Percentiles rank a stretch among this genome's conserved stretches.
Conservation (phyloP, 2,888 invertebrate species). For the Eristalis intricaria region DNA sequence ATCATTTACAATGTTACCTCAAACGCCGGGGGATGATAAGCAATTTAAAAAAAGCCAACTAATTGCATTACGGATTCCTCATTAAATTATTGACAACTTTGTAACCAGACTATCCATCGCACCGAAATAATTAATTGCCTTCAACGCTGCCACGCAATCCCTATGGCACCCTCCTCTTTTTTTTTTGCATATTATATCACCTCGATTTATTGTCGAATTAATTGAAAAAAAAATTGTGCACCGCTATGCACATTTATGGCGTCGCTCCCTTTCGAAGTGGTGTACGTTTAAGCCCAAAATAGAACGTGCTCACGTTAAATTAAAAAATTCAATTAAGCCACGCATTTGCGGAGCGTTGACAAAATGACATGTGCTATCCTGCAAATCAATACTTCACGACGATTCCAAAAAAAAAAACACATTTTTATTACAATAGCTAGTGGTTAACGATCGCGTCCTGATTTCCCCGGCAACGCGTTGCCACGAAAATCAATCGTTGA, state of each 20-base stretch:
- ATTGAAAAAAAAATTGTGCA: not conserved
- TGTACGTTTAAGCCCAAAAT: not conserved
- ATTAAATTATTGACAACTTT: not conserved
- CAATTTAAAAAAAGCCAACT: not conserved
- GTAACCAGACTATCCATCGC: not conserved
- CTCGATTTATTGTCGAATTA: not conserved
- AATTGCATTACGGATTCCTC: not conserved
- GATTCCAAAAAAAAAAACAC: not conserved
- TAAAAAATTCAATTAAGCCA: not conserved
- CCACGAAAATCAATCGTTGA: constrained; percentile 50
- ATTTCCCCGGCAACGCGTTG: not conserved
- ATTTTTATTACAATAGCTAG: not conserved
- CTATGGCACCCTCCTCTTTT: not conserved
- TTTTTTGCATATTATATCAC: not conserved
- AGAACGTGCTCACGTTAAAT: not conserved
- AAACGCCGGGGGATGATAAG: not conserved
- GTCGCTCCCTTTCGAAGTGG: not conserved
- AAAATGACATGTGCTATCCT: not conserved
- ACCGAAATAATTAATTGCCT: not conserved
- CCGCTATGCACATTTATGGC: not conserved
- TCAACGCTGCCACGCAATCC: not conserved
- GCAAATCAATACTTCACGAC: not conserved
- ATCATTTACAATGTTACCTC: not conserved
- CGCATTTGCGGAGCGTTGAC: not conserved
- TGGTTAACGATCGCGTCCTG: not conserved